phyloP scores from a whole-genome alignment of 2,113 vertebrate genomes.

The Catharus bicknelli region DNA sequence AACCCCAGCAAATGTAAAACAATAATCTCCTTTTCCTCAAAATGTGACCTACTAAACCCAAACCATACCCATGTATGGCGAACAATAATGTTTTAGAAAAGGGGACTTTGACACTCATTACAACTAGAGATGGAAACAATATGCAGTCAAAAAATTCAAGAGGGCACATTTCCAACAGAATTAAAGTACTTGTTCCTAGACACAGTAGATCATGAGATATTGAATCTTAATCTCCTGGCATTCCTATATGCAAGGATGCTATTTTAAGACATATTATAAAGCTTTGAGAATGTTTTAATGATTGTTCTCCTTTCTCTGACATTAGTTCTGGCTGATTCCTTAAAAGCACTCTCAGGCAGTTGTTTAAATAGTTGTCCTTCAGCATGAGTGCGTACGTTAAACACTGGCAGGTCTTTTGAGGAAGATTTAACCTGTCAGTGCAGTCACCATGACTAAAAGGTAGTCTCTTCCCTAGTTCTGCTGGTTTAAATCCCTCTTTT shows the following conservation, averaged over 20 bases:
- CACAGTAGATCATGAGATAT: conserved; percentile 44
- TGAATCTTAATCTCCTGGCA: conserved; percentile 43
- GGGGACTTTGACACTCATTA: neutral
- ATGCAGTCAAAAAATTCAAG: conserved; percentile 14
- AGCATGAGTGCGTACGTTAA: neutral
- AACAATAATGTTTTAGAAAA: neutral
- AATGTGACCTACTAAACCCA: neutral
- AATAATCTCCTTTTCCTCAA: neutral
- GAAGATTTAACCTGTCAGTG: neutral
- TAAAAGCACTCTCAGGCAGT: conserved; percentile 5
- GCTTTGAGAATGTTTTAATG: conserved; percentile 19
- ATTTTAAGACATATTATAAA: conserved; percentile 40
- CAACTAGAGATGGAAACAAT: conserved; percentile 33
- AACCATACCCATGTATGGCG: conserved; percentile 19
- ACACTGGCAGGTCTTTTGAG: neutral
- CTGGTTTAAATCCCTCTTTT: neutral
- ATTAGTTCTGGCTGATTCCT: conserved; percentile 15
- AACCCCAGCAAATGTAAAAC: neutral
- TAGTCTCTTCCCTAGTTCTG: neutral
- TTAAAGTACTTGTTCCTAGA: conserved; percentile 51
- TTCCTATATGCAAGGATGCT: neutral
- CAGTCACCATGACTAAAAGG: neutral
- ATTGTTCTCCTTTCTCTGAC: conserved; percentile 5
- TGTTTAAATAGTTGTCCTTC: conserved; percentile 42
- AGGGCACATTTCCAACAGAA: conserved; percentile 36